phyloP scores from a whole-genome alignment of 1,140 invertebrate species.

The Drosophila repleta region DNA sequence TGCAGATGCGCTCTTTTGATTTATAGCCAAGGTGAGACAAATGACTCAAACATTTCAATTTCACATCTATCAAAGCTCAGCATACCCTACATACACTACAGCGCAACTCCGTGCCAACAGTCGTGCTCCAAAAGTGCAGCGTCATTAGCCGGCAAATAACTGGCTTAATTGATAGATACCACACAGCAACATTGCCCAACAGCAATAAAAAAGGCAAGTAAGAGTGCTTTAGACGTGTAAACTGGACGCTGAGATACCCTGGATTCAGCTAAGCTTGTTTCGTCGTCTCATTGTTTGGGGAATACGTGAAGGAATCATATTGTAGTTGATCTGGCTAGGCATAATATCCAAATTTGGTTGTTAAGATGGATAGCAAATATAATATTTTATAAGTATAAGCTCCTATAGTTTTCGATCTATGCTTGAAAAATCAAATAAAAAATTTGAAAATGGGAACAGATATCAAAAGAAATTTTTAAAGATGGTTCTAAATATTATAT shows the following conservation, averaged over 20 bases:
- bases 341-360: too few relatives aligned
- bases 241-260: not conserved
- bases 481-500: too few relatives aligned
- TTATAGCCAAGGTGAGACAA: slow-evolving; percentile 35
- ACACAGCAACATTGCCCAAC: not conserved
- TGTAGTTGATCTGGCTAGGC: too few relatives aligned
- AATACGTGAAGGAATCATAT: too few relatives aligned
- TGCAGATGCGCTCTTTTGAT: slow-evolving; percentile 44
- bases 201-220: not conserved
- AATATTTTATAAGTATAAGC: too few relatives aligned
- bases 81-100: not conserved
- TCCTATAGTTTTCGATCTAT: too few relatives aligned
- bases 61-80: not conserved
- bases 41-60: not conserved
- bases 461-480: too few relatives aligned
- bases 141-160: slow-evolving; percentile 22
- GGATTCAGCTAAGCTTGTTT: not conserved
- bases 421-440: too few relatives aligned
- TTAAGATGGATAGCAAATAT: too few relatives aligned
- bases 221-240: too few relatives aligned
- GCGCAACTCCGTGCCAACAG: not conserved
- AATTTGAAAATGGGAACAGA: too few relatives aligned
- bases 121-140: slow-evolving; percentile 12
- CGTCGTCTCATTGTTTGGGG: too few relatives aligned
- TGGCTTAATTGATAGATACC: slow-evolving; percentile 6